Evolutionary conservation across 1,140 invertebrate genomes (phyloP).

Genomic region (Parapsyche elsis): DNA sequence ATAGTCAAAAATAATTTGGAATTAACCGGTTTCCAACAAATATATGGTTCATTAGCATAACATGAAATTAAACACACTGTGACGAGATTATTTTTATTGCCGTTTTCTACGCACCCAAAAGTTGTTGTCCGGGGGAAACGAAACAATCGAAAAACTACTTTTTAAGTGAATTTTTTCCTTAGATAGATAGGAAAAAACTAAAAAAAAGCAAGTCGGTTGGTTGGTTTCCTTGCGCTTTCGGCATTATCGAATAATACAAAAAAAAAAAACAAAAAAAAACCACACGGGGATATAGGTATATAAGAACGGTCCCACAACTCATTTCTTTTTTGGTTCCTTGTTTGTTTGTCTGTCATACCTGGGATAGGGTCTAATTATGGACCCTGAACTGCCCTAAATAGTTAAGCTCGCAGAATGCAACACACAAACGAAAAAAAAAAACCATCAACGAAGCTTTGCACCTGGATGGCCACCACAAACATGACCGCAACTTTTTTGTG

Average conservation of each 20-base stretch:
- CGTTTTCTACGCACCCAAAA: no score
- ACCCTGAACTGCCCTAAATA: slow-evolving; percentile 16
- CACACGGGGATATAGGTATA: neutral
- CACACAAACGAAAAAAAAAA: slow-evolving; percentile 10
- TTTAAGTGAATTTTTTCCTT: no score
- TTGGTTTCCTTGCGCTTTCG: neutral
- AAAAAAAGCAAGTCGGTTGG: no score
- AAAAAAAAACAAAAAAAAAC: slow-evolving; percentile 10
- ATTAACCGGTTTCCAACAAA: no score
- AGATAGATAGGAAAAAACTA: no score
- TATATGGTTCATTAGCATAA: no score
- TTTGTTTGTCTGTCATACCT: slow-evolving; percentile 45
- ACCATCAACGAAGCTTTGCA: slow-evolving; percentile 11
- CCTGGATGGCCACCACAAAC: slow-evolving; percentile 14
- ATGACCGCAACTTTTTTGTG: slow-evolving; percentile 15
- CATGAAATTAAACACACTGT: no score
- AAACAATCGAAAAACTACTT: no score
- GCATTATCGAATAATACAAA: neutral
- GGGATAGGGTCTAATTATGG: slow-evolving; percentile 43
- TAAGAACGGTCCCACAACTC: slow-evolving; percentile 33
- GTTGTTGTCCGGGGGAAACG: no score
- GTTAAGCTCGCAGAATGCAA: slow-evolving; percentile 11
- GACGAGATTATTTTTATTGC: no score
- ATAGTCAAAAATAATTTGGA: no score
- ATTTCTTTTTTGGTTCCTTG: slow-evolving; percentile 37